Conservation (phyloP, 2,888 invertebrate genomes). For the Cetonia aurata region DNA sequence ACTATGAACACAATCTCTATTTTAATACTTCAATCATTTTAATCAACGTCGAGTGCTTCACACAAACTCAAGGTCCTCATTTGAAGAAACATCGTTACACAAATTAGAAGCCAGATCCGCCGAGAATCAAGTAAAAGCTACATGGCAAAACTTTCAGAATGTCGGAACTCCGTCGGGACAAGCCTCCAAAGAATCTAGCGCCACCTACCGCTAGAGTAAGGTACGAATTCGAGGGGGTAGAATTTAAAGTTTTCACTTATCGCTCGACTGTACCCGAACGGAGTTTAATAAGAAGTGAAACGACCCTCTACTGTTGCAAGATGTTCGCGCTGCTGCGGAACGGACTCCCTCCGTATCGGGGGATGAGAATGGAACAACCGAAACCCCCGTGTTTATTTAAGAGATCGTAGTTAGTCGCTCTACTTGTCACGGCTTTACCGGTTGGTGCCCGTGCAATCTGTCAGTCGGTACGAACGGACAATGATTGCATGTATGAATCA, state of each 20-base stretch:
- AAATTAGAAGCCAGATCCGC: too few species aligned
- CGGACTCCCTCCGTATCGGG: conserved; percentile 19
- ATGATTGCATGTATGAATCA: not conserved
- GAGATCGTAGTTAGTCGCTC: conserved; percentile 56
- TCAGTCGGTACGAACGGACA: conserved; percentile 42
- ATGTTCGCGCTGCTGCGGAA: conserved; percentile 30
- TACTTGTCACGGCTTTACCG: conserved; percentile 56
- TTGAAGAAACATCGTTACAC: too few species aligned
- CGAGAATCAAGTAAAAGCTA: too few species aligned
- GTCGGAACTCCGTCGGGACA: too few species aligned
- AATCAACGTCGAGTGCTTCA: too few species aligned
- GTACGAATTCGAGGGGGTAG: conserved; percentile 31
- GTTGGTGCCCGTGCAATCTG: conserved; percentile 50
- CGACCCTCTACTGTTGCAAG: conserved; percentile 48
- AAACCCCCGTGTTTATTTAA: conserved; percentile 54
- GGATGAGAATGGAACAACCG: conserved; percentile 46
- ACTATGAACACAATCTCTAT: too few species aligned
- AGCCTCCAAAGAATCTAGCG: too few species aligned
- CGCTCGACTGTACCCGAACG: conserved; percentile 45
- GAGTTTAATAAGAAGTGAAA: conserved; percentile 53
- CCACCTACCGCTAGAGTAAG: not conserved
- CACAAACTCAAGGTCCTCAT: too few species aligned
- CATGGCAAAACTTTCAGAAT: too few species aligned
- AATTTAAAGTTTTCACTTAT: conserved; percentile 44
- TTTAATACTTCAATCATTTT: too few species aligned